phyloP scores from a whole-genome alignment of 2,113 vertebrate species.

The Silurus meridionalis region DNA sequence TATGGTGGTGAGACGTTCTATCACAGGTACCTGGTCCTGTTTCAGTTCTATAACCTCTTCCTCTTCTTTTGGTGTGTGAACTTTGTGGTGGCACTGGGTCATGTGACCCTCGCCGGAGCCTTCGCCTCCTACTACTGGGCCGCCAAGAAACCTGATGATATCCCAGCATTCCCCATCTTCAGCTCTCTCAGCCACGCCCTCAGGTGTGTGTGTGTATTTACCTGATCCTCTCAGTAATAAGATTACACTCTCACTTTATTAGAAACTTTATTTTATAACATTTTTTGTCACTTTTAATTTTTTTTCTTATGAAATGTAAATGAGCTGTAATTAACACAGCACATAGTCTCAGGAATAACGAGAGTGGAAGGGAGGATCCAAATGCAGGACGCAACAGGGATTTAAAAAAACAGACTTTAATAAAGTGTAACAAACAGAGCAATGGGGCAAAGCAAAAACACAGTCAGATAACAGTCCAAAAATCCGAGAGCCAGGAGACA shows the following conservation, averaged over 20 bases:
- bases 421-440: no score
- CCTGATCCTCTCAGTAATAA: background rate
- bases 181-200: slow-evolving; percentile 85
- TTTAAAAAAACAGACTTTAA: no score
- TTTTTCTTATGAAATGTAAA: background rate
- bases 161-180: slow-evolving; percentile 87
- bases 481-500: no score
- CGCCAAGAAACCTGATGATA: slow-evolving; percentile 86
- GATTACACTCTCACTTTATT: background rate
- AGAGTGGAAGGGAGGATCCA: no score
- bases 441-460: no score
- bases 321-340: background rate
- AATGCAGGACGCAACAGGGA: no score
- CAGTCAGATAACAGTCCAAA: no score
- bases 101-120: slow-evolving; percentile 89
- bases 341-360: background rate
- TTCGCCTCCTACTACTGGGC: slow-evolving; percentile 99
- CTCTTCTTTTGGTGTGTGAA: slow-evolving; percentile 97
- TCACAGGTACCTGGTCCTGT: slow-evolving; percentile 82
- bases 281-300: background rate
- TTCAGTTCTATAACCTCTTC: slow-evolving; percentile 95
- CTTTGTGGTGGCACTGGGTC: slow-evolving; percentile 89
- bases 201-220: slow-evolving; percentile 69
- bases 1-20: slow-evolving; percentile 89
- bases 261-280: background rate